Evolutionary conservation across 1,140 invertebrate genomes (phyloP).

Genomic region (Propsilocerus akamusi): DNA sequence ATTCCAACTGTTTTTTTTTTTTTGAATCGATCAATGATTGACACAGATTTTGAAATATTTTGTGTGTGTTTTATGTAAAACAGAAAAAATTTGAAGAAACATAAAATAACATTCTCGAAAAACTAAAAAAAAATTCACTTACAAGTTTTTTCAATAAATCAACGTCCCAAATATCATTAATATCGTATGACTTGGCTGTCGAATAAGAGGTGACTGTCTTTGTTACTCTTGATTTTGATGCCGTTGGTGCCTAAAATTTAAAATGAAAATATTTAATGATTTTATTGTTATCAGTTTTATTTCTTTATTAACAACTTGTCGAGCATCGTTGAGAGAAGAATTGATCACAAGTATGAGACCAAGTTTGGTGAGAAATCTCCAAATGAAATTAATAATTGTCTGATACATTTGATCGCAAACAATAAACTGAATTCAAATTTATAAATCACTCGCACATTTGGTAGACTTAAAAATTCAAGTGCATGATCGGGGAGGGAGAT

Average conservation of each 20-base stretch:
- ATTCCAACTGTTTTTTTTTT: constrained; percentile 43
- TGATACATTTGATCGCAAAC: too few species aligned
- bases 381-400: too few species aligned
- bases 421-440: too few species aligned
- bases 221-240: not conserved
- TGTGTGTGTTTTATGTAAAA: not conserved
- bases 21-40: not conserved
- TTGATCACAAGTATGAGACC: too few species aligned
- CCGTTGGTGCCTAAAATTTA: not conserved
- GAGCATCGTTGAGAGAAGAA: too few species aligned
- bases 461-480: too few species aligned
- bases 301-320: too few species aligned
- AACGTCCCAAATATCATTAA: constrained; percentile 55
- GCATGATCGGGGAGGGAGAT: too few species aligned
- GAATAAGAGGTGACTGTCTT: constrained; percentile 12
- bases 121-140: constrained; percentile 17
- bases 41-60: not conserved
- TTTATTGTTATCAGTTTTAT: too few species aligned
- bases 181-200: constrained; percentile 31
- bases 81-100: not conserved
- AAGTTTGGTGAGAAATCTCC: too few species aligned
- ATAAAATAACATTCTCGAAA: not conserved
- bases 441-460: too few species aligned
- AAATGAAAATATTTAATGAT: not conserved
- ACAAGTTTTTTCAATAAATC: constrained; percentile 47